phyloP scores from a whole-genome alignment of 2,888 invertebrate species.

The Xylota segnis region DNA sequence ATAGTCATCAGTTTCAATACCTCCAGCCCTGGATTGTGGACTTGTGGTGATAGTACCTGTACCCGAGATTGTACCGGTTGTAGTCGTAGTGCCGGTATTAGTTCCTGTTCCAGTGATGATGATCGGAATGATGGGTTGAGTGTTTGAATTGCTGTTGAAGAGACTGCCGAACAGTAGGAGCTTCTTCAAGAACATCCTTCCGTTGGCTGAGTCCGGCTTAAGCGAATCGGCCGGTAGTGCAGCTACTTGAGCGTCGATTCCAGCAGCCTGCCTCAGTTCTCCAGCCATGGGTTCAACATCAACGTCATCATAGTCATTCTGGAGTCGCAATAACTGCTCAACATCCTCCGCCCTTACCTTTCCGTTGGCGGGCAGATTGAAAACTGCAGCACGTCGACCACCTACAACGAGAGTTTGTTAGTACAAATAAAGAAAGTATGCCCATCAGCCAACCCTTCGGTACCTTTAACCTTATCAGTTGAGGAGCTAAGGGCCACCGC shows the following conservation, averaged over 20 bases:
- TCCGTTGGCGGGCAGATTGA: constrained; percentile 76
- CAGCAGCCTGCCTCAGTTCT: constrained; percentile 54
- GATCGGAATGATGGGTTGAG: constrained; percentile 81
- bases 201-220: constrained; percentile 80
- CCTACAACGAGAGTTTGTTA: constrained; percentile 21
- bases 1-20: constrained; percentile 62
- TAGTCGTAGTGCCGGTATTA: constrained; percentile 64
- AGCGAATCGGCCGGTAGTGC: constrained; percentile 36
- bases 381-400: constrained; percentile 75
- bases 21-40: constrained; percentile 64
- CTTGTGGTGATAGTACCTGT: constrained; percentile 73
- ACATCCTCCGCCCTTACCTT: constrained; percentile 73
- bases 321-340: constrained; percentile 56
- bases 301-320: constrained; percentile 42
- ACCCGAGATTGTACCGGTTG: constrained; percentile 70
- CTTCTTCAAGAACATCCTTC: constrained; percentile 81
- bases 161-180: constrained; percentile 81
- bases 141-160: constrained; percentile 78
- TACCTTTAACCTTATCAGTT: constrained; percentile 77
- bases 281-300: constrained; percentile 41
- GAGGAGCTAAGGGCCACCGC: constrained; percentile 31
- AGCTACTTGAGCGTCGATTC: constrained; percentile 5
- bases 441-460: constrained; percentile 5
- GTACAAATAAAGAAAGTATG: neutral
- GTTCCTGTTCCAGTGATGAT: constrained; percentile 78